Conservation (phyloP, 2,113 vertebrate species). For the Muscicapa adusta region DNA sequence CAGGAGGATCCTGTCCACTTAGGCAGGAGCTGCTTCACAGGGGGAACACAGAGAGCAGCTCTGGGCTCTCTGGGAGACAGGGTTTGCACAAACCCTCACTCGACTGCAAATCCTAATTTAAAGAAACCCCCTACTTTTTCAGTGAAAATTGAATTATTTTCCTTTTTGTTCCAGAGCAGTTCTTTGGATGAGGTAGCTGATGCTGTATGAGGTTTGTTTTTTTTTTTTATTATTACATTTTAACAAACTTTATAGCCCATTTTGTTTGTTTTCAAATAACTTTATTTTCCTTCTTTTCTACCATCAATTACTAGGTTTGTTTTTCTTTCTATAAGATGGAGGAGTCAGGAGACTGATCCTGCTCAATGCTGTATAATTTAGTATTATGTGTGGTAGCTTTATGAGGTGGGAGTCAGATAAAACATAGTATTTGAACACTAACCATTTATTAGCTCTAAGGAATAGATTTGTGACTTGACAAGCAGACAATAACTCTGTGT, state of each 20-base stretch:
- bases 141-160: conserved; percentile 59
- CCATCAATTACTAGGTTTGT: conserved; percentile 69
- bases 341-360: conserved; percentile 66
- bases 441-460: conserved; percentile 72
- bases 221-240: conserved; percentile 68
- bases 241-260: conserved; percentile 79
- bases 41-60: background rate
- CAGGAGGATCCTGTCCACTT: conserved; percentile 8
- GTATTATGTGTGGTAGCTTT: conserved; percentile 61
- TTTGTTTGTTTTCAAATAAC: conserved; percentile 78
- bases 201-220: background rate
- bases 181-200: background rate
- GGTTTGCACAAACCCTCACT: background rate
- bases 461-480: conserved; percentile 73
- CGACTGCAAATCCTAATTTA: conserved; percentile 18
- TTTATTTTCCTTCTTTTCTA: conserved; percentile 67
- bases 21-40: background rate
- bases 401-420: conserved; percentile 68
- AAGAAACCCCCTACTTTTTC: background rate
- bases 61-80: background rate
- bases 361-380: conserved; percentile 67
- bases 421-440: conserved; percentile 68
- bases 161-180: conserved; percentile 15
- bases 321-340: conserved; percentile 40
- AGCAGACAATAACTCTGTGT: conserved; percentile 74